Conservation (phyloP, 2,888 invertebrate species). For the Noctua comes region DNA sequence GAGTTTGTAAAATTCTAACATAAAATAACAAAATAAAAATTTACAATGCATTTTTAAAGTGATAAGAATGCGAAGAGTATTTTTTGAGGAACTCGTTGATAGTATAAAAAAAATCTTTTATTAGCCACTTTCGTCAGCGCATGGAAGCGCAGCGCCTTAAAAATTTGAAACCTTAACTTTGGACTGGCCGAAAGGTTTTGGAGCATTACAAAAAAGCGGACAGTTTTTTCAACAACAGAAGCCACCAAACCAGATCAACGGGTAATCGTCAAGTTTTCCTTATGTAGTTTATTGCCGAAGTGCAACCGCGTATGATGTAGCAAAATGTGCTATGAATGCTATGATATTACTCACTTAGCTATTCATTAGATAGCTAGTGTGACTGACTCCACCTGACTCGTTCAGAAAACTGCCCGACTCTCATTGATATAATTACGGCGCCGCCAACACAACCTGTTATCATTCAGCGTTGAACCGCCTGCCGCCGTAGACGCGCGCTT, state of each 20-base stretch:
- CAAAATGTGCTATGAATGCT: slow-evolving; percentile 39
- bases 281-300: slow-evolving; percentile 26
- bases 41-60: too few species aligned
- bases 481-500: slow-evolving; percentile 74
- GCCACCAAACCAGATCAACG: slow-evolving; percentile 31
- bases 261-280: slow-evolving; percentile 27
- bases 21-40: too few species aligned
- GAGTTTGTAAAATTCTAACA: too few species aligned
- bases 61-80: too few species aligned
- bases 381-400: slow-evolving; percentile 65
- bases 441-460: slow-evolving; percentile 74
- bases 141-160: background rate
- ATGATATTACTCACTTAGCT: slow-evolving; percentile 49
- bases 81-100: too few species aligned
- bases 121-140: too few species aligned
- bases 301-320: slow-evolving; percentile 59
- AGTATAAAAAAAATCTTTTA: too few species aligned
- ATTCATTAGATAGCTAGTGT: slow-evolving; percentile 51
- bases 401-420: slow-evolving; percentile 51
- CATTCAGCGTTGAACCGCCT: slow-evolving; percentile 77
- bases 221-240: slow-evolving; percentile 5
- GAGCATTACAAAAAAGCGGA: slow-evolving; percentile 21
- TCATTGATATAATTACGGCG: slow-evolving; percentile 72
- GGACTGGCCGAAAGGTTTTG: slow-evolving; percentile 16
- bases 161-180: slow-evolving; percentile 8